Conservation (phyloP, 2,888 invertebrate species). For the Cryptus armator region DNA sequence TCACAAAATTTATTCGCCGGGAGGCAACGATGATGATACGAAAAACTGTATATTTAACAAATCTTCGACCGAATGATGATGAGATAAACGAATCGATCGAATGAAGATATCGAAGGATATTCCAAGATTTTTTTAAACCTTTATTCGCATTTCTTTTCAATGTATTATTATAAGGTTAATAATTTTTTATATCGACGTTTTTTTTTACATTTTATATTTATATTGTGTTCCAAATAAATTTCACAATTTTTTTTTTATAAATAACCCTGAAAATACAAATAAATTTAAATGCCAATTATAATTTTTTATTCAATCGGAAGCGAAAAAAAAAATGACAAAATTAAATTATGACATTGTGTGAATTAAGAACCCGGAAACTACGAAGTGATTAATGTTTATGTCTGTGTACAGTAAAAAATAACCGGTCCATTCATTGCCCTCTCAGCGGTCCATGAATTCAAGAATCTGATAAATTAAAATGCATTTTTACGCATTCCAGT, state of each 20-base stretch:
- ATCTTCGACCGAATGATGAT: constrained; percentile 16
- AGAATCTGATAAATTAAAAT: background rate
- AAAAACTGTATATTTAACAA: constrained; percentile 26
- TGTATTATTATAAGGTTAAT: background rate
- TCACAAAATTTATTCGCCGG: background rate
- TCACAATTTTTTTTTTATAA: background rate
- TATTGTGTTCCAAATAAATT: background rate
- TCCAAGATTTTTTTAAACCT: background rate
- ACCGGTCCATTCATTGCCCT: too few species aligned
- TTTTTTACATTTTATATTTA: background rate
- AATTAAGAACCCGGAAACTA: too few species aligned
- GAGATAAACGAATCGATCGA: constrained; percentile 3
- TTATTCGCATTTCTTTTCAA: background rate
- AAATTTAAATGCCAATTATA: too few species aligned
- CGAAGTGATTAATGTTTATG: too few species aligned
- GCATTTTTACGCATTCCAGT: background rate
- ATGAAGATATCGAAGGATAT: background rate
- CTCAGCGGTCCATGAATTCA: too few species aligned
- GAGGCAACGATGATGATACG: constrained; percentile 26
- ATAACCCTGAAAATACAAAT: too few species aligned
- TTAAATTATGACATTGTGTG: too few species aligned
- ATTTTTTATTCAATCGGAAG: too few species aligned
- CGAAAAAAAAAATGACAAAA: too few species aligned
- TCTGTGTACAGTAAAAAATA: too few species aligned
- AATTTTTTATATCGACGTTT: background rate